A percentile compares a stretch with the other conserved stretches of the same genome.
Evolutionary conservation across 2,888 invertebrate genomes (phyloP).

Genomic region (Philereme vetulata): DNA sequence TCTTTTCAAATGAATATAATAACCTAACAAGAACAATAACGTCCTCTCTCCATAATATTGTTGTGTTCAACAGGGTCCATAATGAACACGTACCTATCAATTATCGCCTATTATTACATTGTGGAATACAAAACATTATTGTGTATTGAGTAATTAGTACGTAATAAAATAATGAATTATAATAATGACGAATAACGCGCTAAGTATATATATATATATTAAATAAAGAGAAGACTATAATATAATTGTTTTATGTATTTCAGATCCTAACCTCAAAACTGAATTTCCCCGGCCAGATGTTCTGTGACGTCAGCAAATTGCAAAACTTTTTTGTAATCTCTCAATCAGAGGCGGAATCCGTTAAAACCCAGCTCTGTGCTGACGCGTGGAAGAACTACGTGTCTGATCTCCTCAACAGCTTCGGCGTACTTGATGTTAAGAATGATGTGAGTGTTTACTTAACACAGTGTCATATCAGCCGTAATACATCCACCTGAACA

Average conservation of each 20-base stretch:
- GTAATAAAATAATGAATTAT: too few relatives aligned
- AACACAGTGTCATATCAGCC: background rate
- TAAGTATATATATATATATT: background rate
- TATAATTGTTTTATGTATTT: background rate
- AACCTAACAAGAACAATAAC: too few relatives aligned
- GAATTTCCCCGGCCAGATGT: slow-evolving; percentile 64
- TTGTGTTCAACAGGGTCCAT: too few relatives aligned
- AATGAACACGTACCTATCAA: too few relatives aligned
- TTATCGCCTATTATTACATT: too few relatives aligned
- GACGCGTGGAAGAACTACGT: slow-evolving; percentile 69
- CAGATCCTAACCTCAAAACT: slow-evolving; percentile 73
- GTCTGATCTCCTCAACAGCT: slow-evolving; percentile 62
- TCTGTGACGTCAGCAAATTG: slow-evolving; percentile 68
- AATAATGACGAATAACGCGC: too few relatives aligned
- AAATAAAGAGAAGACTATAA: background rate
- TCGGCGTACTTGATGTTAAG: slow-evolving; percentile 71
- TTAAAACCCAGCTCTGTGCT: slow-evolving; percentile 64
- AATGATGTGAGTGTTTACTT: slow-evolving; percentile 60
- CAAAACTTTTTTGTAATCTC: slow-evolving; percentile 63
- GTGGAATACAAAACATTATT: too few relatives aligned
- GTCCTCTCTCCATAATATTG: too few relatives aligned
- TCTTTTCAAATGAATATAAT: too few relatives aligned
- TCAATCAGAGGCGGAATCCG: slow-evolving; percentile 49
- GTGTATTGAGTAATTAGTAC: too few relatives aligned
- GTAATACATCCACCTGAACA: too few relatives aligned